Base-by-base conservation (phyloP, 2,797 vertebrate species). In the Sparus aurata region DNA sequence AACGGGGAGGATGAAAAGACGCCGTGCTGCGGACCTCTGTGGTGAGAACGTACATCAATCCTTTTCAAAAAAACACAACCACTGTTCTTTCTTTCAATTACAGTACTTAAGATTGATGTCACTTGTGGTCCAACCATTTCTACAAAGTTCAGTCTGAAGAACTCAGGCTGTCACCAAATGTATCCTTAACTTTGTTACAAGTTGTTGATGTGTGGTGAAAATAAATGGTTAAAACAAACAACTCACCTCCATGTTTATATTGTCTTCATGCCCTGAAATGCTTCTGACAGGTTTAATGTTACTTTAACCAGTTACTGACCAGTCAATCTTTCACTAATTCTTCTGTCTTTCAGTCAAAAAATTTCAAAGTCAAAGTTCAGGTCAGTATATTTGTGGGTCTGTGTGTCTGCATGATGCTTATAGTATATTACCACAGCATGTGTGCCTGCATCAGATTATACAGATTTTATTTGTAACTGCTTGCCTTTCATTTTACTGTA, bases 301-400 rank as follows among this genome's bases (percentile, higher is more conserved):
- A 23, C 53, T 62, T 20, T 61, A n/a, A 47, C 59, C 7, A 27
- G 3, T 27, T 41, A 27, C n/a, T 41, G 23, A 69, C 49, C 12
- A 12, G 4, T 46, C n/a, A 57, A 2, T 79, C 57, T 85, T 82
- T 73, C 49, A 75, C 23, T 12, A 70, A 60, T 76, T 84, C 69
- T 77, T 91, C 90, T 83, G 93, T 93, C 88, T 97, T 97, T 82
- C 94, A 99, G 98, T 96, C 97, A 97, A 94, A 97, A 97, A 91
- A 98, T 99, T 93, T 97, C 97, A 69, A 99, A 99, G 95, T 99
- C 98, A 91, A 99, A 98, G 92, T 98, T 97, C 97, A 99, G 98
- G 98, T 99, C 82, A 97, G 98, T 98, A 91, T 89, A 75, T 87
- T 83, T 75, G 3, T 88, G 38, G 23, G 22, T 83, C 63, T 79